Percentiles rank a stretch among this genome's conserved stretches.
phyloP scores from a whole-genome alignment of 2,113 vertebrate genomes.

The Uria lomvia region DNA sequence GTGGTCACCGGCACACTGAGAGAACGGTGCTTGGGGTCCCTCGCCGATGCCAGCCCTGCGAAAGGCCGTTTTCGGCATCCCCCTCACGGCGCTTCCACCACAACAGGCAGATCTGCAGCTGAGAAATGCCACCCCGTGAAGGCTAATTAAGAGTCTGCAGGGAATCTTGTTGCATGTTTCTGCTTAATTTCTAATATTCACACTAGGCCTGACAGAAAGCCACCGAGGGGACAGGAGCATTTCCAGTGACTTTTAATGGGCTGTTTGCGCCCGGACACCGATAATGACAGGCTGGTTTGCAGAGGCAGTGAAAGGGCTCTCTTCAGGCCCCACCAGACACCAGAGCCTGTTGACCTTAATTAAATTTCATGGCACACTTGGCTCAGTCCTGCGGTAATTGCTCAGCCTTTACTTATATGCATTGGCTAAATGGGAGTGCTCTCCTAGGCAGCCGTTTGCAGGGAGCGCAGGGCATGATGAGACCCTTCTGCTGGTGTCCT shows the following conservation, averaged over 20 bases:
- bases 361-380: conserved; percentile 46
- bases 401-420: neutral
- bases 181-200: conserved; percentile 31
- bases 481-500: neutral
- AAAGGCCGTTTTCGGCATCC: neutral
- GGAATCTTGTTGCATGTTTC: neutral
- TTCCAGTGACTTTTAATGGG: neutral
- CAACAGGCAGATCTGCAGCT: neutral
- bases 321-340: conserved; percentile 3
- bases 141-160: conserved; percentile 21
- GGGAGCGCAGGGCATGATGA: neutral
- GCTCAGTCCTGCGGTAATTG: neutral
- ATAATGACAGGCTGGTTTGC: neutral
- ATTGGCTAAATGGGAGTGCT: neutral
- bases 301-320: neutral
- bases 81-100: neutral
- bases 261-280: neutral
- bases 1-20: fast-evolving
- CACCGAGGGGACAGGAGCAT: neutral
- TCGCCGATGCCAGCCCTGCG: fast-evolving
- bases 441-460: neutral
- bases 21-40: fast-evolving
- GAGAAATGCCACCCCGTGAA: fast-evolving
- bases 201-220: conserved; percentile 22
- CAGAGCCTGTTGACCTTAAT: conserved; percentile 21